Conservation (phyloP, 2,797 vertebrate species). For the Taeniopygia guttata region DNA sequence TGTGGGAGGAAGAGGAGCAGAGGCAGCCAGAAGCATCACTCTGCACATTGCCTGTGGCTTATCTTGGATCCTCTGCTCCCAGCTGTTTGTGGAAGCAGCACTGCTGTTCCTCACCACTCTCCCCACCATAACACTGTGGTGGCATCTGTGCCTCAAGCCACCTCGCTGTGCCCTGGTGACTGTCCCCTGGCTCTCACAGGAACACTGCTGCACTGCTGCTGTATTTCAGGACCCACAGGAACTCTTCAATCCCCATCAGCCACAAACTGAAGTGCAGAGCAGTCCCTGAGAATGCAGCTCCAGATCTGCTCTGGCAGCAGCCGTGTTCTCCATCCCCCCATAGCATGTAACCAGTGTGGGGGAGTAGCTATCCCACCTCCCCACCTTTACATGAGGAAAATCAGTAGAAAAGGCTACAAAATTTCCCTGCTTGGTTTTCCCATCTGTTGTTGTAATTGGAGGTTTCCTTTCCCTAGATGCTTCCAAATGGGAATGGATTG, state of each 20-base stretch:
- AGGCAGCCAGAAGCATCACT: background rate
- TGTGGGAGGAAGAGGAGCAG: background rate
- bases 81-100: background rate
- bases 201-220: background rate
- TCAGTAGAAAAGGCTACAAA: background rate
- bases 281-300: background rate
- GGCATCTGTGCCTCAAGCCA: background rate
- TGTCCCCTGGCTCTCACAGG: background rate
- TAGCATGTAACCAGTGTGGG: fast-evolving
- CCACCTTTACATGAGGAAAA: background rate
- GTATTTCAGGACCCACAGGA: fast-evolving
- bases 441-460: background rate
- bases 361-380: background rate
- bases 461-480: background rate
- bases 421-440: background rate
- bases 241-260: background rate
- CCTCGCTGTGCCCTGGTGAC: background rate
- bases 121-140: background rate
- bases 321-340: background rate
- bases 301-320: fast-evolving
- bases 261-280: background rate
- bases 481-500: fast-evolving
- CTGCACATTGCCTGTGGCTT: background rate
- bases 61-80: background rate
- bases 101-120: background rate